phyloP scores from a whole-genome alignment of 2,113 vertebrate genomes.

The Onychostruthus taczanowskii region DNA sequence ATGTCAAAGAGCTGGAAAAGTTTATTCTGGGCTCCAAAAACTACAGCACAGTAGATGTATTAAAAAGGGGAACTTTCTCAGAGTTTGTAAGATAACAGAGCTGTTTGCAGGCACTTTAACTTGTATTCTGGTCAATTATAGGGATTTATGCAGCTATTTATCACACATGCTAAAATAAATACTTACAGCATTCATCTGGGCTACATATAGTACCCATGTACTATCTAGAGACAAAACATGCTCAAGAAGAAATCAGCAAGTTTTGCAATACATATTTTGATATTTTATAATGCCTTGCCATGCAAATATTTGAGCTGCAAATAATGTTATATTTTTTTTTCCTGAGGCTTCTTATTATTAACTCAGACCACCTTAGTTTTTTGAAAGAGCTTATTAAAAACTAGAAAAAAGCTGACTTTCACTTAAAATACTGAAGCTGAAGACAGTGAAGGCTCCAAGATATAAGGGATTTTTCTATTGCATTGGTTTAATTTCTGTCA shows the following conservation, averaged over 20 bases:
- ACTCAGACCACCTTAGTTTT: neutral
- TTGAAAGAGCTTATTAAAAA: neutral
- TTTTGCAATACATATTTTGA: neutral
- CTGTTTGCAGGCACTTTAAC: neutral
- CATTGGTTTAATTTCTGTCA: neutral
- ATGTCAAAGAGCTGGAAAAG: slow-evolving; percentile 23
- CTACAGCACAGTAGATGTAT: neutral
- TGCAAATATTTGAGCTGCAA: neutral
- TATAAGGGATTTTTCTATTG: neutral
- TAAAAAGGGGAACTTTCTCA: neutral
- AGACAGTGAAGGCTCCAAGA: neutral
- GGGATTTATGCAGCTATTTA: neutral
- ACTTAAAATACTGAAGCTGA: neutral
- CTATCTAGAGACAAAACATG: neutral
- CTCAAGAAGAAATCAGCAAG: neutral
- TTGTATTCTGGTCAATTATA: neutral
- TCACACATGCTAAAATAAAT: slow-evolving; percentile 11
- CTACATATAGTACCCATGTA: neutral
- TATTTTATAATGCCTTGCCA: neutral
- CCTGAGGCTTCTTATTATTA: neutral
- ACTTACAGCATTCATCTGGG: neutral
- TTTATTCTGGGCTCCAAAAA: slow-evolving; percentile 39
- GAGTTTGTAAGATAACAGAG: neutral
- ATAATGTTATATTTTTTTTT: neutral
- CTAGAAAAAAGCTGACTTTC: neutral